Conservation (phyloP, 2,113 vertebrate genomes). For the Percopsis transmontana region DNA sequence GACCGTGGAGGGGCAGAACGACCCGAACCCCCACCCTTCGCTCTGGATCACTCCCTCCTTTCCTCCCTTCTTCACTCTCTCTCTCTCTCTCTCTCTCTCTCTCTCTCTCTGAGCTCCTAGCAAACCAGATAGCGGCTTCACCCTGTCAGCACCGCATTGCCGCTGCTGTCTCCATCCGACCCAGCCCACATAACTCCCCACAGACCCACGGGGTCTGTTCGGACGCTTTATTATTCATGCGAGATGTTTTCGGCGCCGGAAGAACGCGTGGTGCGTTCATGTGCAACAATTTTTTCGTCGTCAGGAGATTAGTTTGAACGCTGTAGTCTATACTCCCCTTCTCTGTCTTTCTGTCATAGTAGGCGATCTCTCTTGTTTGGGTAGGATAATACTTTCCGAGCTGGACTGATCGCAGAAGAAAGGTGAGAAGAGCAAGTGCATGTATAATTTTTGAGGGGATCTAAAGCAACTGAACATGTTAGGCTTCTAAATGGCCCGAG, state of each 20-base stretch:
- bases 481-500: not conserved
- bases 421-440: not conserved
- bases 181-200: constrained; percentile 52
- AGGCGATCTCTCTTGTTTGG: constrained; percentile 25
- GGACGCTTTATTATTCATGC: not conserved
- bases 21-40: not conserved
- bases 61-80: constrained; percentile 15
- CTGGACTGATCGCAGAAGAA: constrained; percentile 31
- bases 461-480: constrained; percentile 18
- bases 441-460: not conserved
- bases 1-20: constrained; percentile 10
- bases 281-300: constrained; percentile 36
- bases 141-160: constrained; percentile 66
- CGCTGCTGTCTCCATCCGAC: constrained; percentile 51
- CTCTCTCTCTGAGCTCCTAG: constrained; percentile 31
- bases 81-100: constrained; percentile 19
- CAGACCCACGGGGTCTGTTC: not conserved
- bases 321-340: not conserved
- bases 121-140: constrained; percentile 55
- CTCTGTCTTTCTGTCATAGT: constrained; percentile 3
- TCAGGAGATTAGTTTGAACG: constrained; percentile 2
- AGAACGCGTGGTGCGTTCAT: not conserved
- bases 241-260: constrained; percentile 18
- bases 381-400: constrained; percentile 39
- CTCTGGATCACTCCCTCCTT: not conserved